phyloP scores from a whole-genome alignment of 2,113 vertebrate genomes.

The Tringa solitaria region DNA sequence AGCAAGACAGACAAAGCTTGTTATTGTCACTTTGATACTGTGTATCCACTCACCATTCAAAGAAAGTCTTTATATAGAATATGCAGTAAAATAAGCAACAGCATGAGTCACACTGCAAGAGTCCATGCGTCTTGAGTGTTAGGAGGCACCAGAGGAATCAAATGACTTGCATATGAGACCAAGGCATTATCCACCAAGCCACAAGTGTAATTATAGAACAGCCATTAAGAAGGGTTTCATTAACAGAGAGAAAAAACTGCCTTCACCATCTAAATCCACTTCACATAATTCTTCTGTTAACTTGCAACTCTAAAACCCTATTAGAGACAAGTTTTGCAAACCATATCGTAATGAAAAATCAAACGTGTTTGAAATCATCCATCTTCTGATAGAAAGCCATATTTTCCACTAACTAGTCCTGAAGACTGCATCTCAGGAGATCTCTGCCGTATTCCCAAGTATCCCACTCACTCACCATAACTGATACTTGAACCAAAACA shows the following conservation, averaged over 20 bases:
- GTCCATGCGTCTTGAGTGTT: background rate
- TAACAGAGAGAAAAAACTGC: conserved; percentile 35
- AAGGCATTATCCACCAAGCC: conserved; percentile 42
- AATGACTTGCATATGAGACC: conserved; percentile 54
- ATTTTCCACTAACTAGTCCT: background rate
- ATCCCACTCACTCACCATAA: background rate
- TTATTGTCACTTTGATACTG: conserved; percentile 21
- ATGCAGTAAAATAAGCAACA: conserved; percentile 4
- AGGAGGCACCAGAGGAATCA: conserved; percentile 17
- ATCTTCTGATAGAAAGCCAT: accelerated
- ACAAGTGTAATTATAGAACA: conserved; percentile 40
- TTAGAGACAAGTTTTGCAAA: background rate
- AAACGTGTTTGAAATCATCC: background rate
- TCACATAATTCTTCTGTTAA: background rate
- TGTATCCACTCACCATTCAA: background rate
- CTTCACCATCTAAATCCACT: background rate
- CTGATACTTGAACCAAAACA: background rate
- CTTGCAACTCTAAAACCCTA: background rate
- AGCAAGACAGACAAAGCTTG: background rate
- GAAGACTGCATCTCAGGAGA: background rate
- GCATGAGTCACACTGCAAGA: background rate
- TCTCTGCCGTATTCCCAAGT: background rate
- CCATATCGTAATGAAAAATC: background rate
- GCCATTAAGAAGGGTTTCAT: conserved; percentile 12
- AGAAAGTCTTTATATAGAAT: conserved; percentile 17